These are phyloP conservation scores for Bombus waltoni DNA, from an alignment of 1,140 invertebrate genomes.

Conservation along the genomic window DNA sequence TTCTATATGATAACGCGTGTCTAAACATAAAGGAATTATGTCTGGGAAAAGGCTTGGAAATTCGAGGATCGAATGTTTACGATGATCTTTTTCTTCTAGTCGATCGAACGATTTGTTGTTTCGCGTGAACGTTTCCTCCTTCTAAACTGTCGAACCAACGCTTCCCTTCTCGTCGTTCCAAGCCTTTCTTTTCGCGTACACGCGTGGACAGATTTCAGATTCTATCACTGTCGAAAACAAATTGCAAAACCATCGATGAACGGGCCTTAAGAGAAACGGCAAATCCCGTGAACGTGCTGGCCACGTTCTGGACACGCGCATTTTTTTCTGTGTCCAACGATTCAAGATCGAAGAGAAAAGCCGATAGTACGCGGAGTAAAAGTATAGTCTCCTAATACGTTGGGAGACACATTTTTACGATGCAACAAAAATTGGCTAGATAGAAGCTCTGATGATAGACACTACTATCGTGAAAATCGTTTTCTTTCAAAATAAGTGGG, in stretches of 20 bases:
- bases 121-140: background rate
- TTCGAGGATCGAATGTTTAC: background rate
- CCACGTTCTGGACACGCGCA: constrained; percentile 21
- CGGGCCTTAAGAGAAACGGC: constrained; percentile 25
- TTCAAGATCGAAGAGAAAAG: background rate
- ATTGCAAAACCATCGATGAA: constrained; percentile 36
- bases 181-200: constrained; percentile 8
- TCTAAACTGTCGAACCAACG: background rate
- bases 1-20: background rate
- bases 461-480: constrained; percentile 1
- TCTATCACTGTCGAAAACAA: constrained; percentile 7
- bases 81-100: background rate
- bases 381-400: background rate
- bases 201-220: constrained; percentile 1
- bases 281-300: constrained; percentile 44
- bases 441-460: background rate
- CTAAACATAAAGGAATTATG: background rate
- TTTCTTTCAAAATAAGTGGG: constrained; percentile 22
- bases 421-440: background rate
- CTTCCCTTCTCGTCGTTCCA: constrained; percentile 1
- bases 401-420: background rate
- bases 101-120: background rate
- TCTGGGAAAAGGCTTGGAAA: constrained; percentile 2
- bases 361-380: background rate
- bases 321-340: constrained; percentile 23